phyloP scores from a whole-genome alignment of 2,113 vertebrate species.

The Epinephelus moara region DNA sequence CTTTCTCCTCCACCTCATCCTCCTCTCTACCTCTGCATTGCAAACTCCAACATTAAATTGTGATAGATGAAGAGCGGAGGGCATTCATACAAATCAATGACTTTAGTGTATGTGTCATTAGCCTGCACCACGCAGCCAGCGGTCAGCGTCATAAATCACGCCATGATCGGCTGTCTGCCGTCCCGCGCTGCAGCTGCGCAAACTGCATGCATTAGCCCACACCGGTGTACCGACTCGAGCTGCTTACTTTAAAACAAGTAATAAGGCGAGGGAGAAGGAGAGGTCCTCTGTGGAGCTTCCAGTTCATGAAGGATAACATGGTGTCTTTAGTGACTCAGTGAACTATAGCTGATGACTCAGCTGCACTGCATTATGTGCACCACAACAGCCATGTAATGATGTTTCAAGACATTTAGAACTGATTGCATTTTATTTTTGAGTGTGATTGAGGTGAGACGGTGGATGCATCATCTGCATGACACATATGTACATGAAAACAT shows the following conservation, averaged over 20 bases:
- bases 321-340: conserved; percentile 48
- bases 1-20: conserved; percentile 32
- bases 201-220: conserved; percentile 91
- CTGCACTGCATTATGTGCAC: conserved; percentile 3
- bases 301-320: conserved; percentile 18
- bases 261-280: conserved; percentile 25
- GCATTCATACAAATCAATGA: conserved; percentile 99
- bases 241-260: conserved; percentile 62
- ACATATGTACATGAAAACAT: no score
- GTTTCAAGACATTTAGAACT: background rate
- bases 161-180: conserved; percentile 98
- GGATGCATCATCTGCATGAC: background rate
- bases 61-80: conserved; percentile 99
- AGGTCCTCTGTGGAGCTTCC: conserved; percentile 25
- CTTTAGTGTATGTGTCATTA: conserved; percentile 99
- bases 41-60: conserved; percentile 99
- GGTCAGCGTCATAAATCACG: conserved; percentile 99
- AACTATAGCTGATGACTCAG: conserved; percentile 60
- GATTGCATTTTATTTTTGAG: background rate
- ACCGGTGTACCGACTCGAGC: conserved; percentile 37
- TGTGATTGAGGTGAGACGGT: background rate
- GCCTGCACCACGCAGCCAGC: conserved; percentile 98
- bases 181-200: conserved; percentile 86
- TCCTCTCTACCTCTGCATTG: conserved; percentile 91
- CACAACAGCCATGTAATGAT: conserved; percentile 7